These are phyloP conservation scores for Phalacrocorax carbo DNA, from an alignment of 2,113 vertebrate genomes.

Conservation along the genomic window DNA sequence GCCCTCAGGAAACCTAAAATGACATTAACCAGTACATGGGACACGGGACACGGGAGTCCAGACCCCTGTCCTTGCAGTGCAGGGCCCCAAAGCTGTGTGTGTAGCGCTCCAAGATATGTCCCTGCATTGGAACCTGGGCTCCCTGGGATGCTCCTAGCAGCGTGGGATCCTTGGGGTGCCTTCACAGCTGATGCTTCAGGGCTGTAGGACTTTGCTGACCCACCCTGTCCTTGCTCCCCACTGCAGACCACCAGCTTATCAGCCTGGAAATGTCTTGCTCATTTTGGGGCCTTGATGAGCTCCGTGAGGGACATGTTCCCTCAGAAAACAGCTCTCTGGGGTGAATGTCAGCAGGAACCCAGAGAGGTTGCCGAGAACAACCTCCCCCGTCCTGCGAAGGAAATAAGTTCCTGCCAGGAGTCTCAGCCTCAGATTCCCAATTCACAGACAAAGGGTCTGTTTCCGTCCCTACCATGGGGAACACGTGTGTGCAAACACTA, in stretches of 20 bases:
- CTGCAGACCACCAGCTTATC: neutral
- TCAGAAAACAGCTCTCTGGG: neutral
- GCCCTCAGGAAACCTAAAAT: neutral
- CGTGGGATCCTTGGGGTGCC: neutral
- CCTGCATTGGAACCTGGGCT: neutral
- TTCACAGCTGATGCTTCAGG: neutral
- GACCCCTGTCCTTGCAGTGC: neutral
- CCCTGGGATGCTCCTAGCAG: neutral
- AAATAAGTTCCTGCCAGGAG: neutral
- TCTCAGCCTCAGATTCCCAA: neutral
- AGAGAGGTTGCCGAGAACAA: neutral
- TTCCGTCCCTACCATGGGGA: fast-evolving
- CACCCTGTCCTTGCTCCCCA: neutral
- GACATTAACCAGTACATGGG: neutral
- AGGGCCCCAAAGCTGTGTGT: neutral
- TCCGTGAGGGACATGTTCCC: neutral
- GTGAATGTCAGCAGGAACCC: neutral
- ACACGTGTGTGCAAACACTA: neutral
- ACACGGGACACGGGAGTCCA: neutral
- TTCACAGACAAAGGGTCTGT: neutral
- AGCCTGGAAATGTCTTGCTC: neutral
- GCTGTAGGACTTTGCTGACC: neutral
- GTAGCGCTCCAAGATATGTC: neutral
- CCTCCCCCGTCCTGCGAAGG: neutral
- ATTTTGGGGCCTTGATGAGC: neutral